Evolutionary conservation across 1,140 invertebrate species (phyloP).

Genomic region (Phortica variegata): DNA sequence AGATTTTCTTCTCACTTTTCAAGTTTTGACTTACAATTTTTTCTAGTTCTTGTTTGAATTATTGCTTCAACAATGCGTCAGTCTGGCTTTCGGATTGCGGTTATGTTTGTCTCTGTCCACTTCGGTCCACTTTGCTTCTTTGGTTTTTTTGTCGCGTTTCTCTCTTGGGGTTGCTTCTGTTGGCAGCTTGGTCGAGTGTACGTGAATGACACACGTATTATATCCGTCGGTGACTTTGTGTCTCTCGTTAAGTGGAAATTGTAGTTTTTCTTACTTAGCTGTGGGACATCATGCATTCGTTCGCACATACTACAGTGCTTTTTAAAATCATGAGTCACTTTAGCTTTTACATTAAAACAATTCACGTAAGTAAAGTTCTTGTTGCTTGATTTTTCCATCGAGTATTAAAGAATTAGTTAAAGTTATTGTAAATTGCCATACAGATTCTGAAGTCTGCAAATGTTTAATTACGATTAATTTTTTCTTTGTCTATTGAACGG

Average conservation of each 20-base stretch:
- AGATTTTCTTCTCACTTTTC: constrained; percentile 49
- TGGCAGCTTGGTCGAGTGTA: constrained; percentile 10
- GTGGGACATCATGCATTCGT: constrained; percentile 20
- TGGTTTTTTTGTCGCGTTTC: neutral
- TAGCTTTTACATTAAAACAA: constrained; percentile 39
- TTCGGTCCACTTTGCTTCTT: constrained; percentile 17
- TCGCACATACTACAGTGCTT: constrained; percentile 29
- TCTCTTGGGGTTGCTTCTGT: constrained; percentile 33
- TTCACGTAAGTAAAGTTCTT: constrained; percentile 15
- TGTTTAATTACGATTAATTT: neutral
- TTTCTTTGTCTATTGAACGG: too few species aligned
- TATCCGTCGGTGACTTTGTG: constrained; percentile 22
- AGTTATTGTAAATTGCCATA: too few species aligned
- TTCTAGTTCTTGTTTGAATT: constrained; percentile 17
- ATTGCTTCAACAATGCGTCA: constrained; percentile 48
- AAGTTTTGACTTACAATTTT: constrained; percentile 24
- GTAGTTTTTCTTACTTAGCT: constrained; percentile 52
- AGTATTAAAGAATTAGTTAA: too few species aligned
- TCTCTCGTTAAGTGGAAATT: constrained; percentile 43
- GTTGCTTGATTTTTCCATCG: too few species aligned
- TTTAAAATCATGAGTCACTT: constrained; percentile 50
- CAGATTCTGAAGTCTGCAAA: neutral
- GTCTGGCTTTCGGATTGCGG: constrained; percentile 19
- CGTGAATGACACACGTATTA: neutral
- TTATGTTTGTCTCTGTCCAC: constrained; percentile 49